Base-by-base conservation (phyloP, 2,113 vertebrate genomes). In the Takifugu bimaculatus region DNA sequence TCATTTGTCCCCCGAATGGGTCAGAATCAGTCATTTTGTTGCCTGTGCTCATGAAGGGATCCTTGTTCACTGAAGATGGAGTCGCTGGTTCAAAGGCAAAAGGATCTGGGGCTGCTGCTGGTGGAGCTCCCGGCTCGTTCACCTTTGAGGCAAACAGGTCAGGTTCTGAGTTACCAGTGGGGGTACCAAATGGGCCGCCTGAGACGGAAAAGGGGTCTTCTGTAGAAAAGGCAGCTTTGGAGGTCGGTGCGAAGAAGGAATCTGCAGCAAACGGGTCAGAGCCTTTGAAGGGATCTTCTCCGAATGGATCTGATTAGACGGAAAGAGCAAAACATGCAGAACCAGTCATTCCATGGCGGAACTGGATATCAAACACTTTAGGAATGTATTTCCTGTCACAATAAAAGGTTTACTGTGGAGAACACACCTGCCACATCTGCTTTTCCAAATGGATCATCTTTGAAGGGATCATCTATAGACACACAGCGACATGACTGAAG, bases 391-490 rank as follows among this genome's bases (percentile, higher is more conserved):
- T 32, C 52, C 4, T 13, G 43, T 29, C 5, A 35, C 5, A 50
- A 13, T 0, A 32, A 3, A 1, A 9, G 2, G 2, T 7, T 32
- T 26, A 12, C 51, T 10, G 28, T 5, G 0, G 1, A 52, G 5
- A 50, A 72, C 85, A 90, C 57, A 97, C 97, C 95, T 55, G 86
- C 75, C 70, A 80, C 74, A 39, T 90, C 87, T 57, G 93, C 91
- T 91, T 98, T 97, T 63, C 94, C 93, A 91, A 99, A 99, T 43
- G 92, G 96, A 84, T 99, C 97, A 78, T 99, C 94, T 77, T 94
- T 97, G 82, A 99, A 99, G 63, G 95, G 96, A 88, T 98, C 95
- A 68, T 87, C 96, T 98, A 63, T 54, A 79, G 39, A 63, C 5
- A 9, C 1, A 56, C 63, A 27, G 73, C 58, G 52, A 54, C 42